Evolutionary conservation across 2,888 invertebrate species (phyloP).

Genomic region (Cephus sareptanus): DNA sequence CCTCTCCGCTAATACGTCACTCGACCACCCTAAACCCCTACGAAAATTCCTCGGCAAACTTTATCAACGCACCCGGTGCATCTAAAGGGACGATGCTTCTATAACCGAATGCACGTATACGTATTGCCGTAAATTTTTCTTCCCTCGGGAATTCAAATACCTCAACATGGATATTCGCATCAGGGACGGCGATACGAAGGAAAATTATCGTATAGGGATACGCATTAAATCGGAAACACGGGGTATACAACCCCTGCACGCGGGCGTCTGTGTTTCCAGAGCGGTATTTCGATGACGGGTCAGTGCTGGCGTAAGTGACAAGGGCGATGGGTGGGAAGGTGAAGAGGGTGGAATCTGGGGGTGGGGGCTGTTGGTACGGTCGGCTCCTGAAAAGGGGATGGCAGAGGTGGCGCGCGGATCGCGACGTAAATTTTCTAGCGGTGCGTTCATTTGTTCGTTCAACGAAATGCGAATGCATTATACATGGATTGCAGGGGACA

Average conservation of each 20-base stretch:
- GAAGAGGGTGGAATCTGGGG: neutral
- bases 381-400: slow-evolving; percentile 14
- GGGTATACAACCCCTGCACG: neutral
- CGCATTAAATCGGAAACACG: no score
- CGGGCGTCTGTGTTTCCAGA: slow-evolving; percentile 56
- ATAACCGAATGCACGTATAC: neutral
- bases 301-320: slow-evolving; percentile 12
- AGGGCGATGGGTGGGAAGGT: slow-evolving; percentile 18
- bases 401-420: slow-evolving; percentile 3
- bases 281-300: slow-evolving; percentile 62
- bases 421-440: slow-evolving; percentile 63
- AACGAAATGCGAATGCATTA: slow-evolving; percentile 66
- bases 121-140: neutral
- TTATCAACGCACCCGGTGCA: neutral
- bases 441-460: slow-evolving; percentile 63
- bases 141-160: neutral
- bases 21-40: neutral
- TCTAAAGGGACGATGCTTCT: neutral
- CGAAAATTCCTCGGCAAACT: neutral
- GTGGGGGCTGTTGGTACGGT: slow-evolving; percentile 15
- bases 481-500: slow-evolving; percentile 67
- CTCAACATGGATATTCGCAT: neutral
- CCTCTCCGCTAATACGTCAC: neutral
- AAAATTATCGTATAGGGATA: neutral
- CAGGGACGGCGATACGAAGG: neutral